phyloP scores from a whole-genome alignment of 2,797 vertebrate species.

The Emys orbicularis region DNA sequence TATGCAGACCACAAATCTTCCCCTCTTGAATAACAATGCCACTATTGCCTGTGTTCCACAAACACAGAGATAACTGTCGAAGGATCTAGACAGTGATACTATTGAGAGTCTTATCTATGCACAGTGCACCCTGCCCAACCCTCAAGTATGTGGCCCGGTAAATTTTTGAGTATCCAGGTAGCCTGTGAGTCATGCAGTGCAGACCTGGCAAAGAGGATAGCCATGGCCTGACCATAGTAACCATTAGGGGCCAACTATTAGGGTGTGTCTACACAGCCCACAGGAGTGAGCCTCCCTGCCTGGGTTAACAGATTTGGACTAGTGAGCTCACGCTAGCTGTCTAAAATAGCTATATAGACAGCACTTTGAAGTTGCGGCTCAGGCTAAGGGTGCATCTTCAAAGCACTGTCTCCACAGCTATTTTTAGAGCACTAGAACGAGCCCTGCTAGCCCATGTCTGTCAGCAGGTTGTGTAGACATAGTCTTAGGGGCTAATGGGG shows the following conservation, averaged over 20 bases:
- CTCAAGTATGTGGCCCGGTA: not conserved
- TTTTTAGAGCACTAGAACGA: not conserved
- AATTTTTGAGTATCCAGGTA: fast-evolving
- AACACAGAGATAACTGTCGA: not conserved
- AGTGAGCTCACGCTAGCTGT: not conserved
- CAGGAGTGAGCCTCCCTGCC: not conserved
- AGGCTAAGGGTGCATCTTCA: not conserved
- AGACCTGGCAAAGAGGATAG: not conserved
- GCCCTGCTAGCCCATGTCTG: no score
- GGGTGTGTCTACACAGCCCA: not conserved
- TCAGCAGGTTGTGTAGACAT: not conserved
- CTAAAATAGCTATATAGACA: not conserved
- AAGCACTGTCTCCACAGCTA: not conserved
- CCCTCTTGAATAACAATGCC: not conserved
- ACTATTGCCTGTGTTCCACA: not conserved
- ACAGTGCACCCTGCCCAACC: not conserved
- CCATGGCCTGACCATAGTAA: not conserved
- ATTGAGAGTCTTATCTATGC: not conserved
- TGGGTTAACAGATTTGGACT: no score
- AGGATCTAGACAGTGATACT: not conserved
- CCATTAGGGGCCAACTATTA: not conserved
- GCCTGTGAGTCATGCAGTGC: not conserved
- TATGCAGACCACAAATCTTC: not conserved
- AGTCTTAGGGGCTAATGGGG: not conserved
- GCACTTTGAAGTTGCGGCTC: not conserved